These are phyloP conservation scores for Zygothrica quintamaculata DNA, from an alignment of 2,888 invertebrate species.

Conservation along the genomic window DNA sequence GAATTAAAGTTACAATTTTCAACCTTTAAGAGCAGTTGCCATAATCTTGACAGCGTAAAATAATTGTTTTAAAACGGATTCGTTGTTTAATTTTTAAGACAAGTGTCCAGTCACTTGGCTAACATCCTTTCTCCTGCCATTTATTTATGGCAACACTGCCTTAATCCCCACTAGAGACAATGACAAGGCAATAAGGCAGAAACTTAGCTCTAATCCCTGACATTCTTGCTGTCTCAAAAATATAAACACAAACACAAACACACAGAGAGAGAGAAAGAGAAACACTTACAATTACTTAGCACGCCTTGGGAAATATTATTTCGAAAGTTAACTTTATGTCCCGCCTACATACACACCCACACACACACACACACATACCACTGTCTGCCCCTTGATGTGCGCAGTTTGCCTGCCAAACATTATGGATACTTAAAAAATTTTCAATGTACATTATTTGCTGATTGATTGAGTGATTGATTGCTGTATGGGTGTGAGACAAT, in stretches of 20 bases:
- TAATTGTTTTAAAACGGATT: conserved; percentile 51
- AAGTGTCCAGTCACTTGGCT: conserved; percentile 40
- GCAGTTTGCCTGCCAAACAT: conserved; percentile 67
- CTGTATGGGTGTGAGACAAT: conserved; percentile 33
- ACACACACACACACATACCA: too few relatives aligned
- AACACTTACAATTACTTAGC: conserved; percentile 51
- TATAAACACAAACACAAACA: too few relatives aligned
- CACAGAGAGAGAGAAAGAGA: not conserved
- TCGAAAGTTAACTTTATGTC: conserved; percentile 26
- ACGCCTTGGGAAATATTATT: conserved; percentile 47
- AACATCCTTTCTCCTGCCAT: not conserved
- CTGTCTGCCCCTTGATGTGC: not conserved
- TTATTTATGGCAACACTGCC: not conserved
- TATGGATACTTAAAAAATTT: conserved; percentile 73
- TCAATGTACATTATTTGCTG: conserved; percentile 81
- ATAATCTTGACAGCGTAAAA: conserved; percentile 58
- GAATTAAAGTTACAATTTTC: too few relatives aligned
- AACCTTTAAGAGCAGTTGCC: conserved; percentile 17
- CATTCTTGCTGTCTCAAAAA: conserved; percentile 13
- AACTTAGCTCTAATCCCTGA: conserved; percentile 42
- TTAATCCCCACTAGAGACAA: conserved; percentile 18
- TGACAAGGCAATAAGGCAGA: conserved; percentile 57
- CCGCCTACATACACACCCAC: too few relatives aligned
- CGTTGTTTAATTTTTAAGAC: conserved; percentile 29
- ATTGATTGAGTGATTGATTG: conserved; percentile 79